Conservation (phyloP, 1,140 invertebrate species). For the Leptopilina boulardi region DNA sequence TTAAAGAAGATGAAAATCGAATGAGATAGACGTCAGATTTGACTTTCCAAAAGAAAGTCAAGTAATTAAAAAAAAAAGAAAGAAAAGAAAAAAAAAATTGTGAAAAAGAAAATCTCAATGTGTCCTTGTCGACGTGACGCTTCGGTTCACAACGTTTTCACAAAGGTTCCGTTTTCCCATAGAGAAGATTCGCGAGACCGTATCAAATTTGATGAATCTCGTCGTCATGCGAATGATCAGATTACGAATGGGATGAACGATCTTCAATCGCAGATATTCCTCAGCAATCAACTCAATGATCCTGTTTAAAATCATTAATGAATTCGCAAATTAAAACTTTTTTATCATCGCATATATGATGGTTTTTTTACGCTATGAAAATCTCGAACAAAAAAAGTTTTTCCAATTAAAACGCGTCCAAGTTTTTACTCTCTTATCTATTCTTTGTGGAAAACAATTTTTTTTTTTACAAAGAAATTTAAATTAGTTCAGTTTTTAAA, state of each 20-base stretch:
- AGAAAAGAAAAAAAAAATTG: too few species aligned
- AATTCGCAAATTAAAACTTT: not conserved
- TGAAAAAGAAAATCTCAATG: conserved; percentile 53
- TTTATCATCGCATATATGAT: not conserved
- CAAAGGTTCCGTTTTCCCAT: conserved; percentile 49
- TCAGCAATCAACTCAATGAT: not conserved
- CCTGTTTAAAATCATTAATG: not conserved
- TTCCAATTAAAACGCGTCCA: too few species aligned
- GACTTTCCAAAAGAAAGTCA: conserved; percentile 48
- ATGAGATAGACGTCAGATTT: conserved; percentile 46
- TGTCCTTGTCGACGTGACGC: conserved; percentile 48
- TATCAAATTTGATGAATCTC: conserved; percentile 68
- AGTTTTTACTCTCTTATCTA: too few species aligned
- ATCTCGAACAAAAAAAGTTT: too few species aligned
- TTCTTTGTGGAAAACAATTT: too few species aligned
- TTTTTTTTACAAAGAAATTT: too few species aligned
- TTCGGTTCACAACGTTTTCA: conserved; percentile 50
- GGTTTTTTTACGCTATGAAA: too few species aligned
- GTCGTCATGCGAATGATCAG: conserved; percentile 51
- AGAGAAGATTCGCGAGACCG: conserved; percentile 56
- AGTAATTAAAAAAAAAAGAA: conserved; percentile 57
- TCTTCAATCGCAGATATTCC: conserved; percentile 41
- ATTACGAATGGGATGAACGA: conserved; percentile 48
- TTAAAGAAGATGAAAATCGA: conserved; percentile 52
- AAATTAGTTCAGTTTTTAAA: too few species aligned